phyloP scores from a whole-genome alignment of 2,113 vertebrate genomes.

The Circaetus cinerascens region DNA sequence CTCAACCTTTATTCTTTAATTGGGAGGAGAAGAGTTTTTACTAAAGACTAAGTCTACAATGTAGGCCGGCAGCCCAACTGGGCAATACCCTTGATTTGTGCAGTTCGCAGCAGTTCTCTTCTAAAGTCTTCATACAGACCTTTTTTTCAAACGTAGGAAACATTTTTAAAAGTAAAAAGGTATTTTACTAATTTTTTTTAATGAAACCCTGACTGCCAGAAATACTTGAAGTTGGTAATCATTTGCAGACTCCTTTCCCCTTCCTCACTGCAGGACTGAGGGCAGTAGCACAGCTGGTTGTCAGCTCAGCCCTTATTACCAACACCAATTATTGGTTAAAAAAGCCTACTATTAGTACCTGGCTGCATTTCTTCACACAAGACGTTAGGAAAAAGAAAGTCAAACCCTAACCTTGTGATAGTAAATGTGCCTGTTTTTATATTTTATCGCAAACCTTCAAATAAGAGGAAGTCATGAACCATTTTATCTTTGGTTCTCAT shows the following conservation, averaged over 20 bases:
- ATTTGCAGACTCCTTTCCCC: conserved; percentile 50
- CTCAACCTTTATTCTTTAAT: conserved; percentile 79
- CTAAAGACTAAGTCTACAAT: conserved; percentile 73
- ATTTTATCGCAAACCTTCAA: conserved; percentile 50
- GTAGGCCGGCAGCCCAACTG: conserved; percentile 77
- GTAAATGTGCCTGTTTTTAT: conserved; percentile 39
- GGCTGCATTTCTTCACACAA: conserved; percentile 62
- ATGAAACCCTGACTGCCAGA: conserved; percentile 71
- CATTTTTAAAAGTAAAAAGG: conserved; percentile 68
- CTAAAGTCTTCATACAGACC: conserved; percentile 59
- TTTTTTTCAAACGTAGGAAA: conserved; percentile 53
- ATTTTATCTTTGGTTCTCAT: conserved; percentile 19
- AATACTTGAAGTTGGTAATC: conserved; percentile 65
- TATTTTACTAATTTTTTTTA: conserved; percentile 76
- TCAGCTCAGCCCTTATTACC: conserved; percentile 64
- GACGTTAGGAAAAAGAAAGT: conserved; percentile 39
- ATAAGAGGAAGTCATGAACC: conserved; percentile 38
- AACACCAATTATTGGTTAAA: conserved; percentile 73
- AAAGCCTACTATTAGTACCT: conserved; percentile 63
- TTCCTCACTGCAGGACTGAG: conserved; percentile 60
- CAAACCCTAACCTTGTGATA: conserved; percentile 38
- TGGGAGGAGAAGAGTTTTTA: conserved; percentile 75
- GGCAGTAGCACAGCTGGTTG: conserved; percentile 68
- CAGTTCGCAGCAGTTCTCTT: conserved; percentile 66
- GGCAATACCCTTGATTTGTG: conserved; percentile 75